Base-by-base conservation (phyloP, 2,797 vertebrate genomes). In the Neomorphus geoffroyi region DNA sequence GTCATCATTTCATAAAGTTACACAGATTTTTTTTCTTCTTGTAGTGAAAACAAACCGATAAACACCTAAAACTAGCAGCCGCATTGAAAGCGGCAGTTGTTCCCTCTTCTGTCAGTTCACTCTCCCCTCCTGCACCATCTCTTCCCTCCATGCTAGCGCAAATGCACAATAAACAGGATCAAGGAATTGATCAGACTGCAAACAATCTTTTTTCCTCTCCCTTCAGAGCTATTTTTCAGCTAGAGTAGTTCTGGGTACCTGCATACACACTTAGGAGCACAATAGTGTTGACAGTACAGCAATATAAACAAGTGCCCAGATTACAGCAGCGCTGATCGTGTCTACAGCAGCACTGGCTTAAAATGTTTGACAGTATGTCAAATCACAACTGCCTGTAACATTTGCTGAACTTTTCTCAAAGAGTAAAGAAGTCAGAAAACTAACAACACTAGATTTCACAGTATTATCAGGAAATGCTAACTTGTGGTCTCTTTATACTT, bases 271-370 rank as follows among this genome's bases (percentile, higher is more conserved):
- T 32, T 46, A 13, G 1, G 19, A 84, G 78, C 41, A 28, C 70
- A 88, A 13, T 1, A 32, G 17, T 0, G 0, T 3, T 41, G 39
- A 51, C 0, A 79, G 50, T 62, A 51, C 8, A 13, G 61, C 37
- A 71, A 61, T 0, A 84, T 50, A 71, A 86, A 58, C 37, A 35
- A 86, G 60, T 2, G 50, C 33, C 46, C 62, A 60, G 28, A 24
- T 50, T n/a, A 74, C 32, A 83, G 61, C 28, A 88, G 50, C n/a
- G 32, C 6, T 56, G 61, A 60, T 45, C 56, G 54, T 28, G 39
- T 81, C 28, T 43, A 35, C 43, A 78, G 56, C 71, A 73, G n/a
- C 21, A 26, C n/a, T 16, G 39, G 5, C 15, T 62, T 62, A 27
- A 46, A 46, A 6, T 4, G 24, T 46, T 9, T 37, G 45, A 60